Conservation (phyloP, 1,140 invertebrate species). For the Panagrolaimus sp. region DNA sequence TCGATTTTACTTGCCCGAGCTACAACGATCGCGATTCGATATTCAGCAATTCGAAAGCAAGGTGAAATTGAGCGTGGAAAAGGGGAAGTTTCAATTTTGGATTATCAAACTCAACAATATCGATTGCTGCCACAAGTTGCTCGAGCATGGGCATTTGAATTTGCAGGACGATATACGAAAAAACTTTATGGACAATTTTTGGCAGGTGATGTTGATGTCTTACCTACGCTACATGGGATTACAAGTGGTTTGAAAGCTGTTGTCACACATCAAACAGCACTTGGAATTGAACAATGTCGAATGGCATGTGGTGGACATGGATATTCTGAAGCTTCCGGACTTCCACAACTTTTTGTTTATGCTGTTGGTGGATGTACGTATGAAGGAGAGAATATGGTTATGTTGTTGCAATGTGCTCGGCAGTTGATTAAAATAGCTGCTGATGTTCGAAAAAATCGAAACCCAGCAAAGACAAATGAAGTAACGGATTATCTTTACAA, state of each 20-base stretch:
- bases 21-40: conserved; percentile 64
- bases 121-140: conserved; percentile 78
- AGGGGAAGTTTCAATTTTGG: conserved; percentile 77
- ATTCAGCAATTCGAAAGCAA: conserved; percentile 64
- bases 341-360: conserved; percentile 74
- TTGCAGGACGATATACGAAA: conserved; percentile 71
- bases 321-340: conserved; percentile 73
- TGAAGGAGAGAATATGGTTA: conserved; percentile 87
- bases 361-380: conserved; percentile 71
- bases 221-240: conserved; percentile 70
- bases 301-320: conserved; percentile 85
- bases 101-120: conserved; percentile 84
- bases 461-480: conserved; percentile 9
- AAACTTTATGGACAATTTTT: conserved; percentile 75
- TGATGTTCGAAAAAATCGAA: not conserved
- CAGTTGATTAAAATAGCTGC: conserved; percentile 49
- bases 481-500: conserved; percentile 22
- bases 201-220: conserved; percentile 66
- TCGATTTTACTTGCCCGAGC: conserved; percentile 47
- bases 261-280: conserved; percentile 69
- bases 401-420: conserved; percentile 79
- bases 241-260: conserved; percentile 84
- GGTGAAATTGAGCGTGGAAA: conserved; percentile 19
- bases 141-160: conserved; percentile 70
- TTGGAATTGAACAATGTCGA: conserved; percentile 73